Conservation (phyloP, 2,797 vertebrate genomes). For the Enteromius fasciolatus region DNA sequence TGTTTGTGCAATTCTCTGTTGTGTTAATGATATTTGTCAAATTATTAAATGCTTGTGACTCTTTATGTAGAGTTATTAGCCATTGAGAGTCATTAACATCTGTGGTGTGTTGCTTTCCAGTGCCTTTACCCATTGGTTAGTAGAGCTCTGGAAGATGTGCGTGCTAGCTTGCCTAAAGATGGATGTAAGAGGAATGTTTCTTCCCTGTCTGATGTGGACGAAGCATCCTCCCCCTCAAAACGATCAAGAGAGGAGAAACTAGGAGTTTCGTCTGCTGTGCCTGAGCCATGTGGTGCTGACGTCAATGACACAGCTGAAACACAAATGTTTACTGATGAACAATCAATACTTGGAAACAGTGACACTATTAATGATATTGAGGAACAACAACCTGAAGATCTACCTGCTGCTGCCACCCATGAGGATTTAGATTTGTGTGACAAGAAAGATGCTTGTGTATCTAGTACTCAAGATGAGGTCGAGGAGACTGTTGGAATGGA, state of each 20-base stretch:
- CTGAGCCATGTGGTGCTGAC: constrained; percentile 2
- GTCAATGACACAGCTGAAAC: constrained; percentile 33
- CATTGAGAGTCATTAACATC: neutral
- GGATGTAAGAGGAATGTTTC: constrained; percentile 66
- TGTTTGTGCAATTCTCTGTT: neutral
- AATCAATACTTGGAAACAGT: neutral
- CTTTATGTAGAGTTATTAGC: neutral
- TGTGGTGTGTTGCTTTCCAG: constrained; percentile 69
- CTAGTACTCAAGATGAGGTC: constrained; percentile 24
- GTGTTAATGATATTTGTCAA: neutral
- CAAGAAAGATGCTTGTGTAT: constrained; percentile 15
- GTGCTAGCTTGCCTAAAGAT: constrained; percentile 69
- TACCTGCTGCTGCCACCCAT: neutral
- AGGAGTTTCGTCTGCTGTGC: constrained; percentile 15
- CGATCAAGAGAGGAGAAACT: constrained; percentile 35
- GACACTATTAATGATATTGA: neutral
- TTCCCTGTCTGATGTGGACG: constrained; percentile 46
- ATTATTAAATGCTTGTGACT: neutral
- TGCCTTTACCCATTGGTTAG: constrained; percentile 95
- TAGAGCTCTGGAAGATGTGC: constrained; percentile 82
- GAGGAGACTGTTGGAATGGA: neutral
- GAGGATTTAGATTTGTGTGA: constrained; percentile 1
- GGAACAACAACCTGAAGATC: neutral
- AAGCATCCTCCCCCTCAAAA: constrained; percentile 58
- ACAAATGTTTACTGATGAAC: neutral